phyloP scores from a whole-genome alignment of 2,888 invertebrate species.

The Diaprepes abbreviatus region DNA sequence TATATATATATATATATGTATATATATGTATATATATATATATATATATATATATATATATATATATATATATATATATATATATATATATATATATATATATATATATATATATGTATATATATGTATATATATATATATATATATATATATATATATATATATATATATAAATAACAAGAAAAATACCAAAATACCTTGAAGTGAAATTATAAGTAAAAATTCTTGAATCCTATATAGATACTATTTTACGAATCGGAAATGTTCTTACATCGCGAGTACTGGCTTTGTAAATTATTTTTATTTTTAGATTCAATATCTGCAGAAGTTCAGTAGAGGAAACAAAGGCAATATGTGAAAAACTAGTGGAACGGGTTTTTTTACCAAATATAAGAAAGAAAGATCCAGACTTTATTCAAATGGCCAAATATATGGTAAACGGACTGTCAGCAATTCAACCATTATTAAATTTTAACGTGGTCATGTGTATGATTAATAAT shows the following conservation, averaged over 20 bases:
- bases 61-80: no score
- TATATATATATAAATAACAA: no score
- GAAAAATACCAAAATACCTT: no score
- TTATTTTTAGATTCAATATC: conserved; percentile 76
- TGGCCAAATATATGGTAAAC: conserved; percentile 75
- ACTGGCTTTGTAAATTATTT: no score
- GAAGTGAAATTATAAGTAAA: no score
- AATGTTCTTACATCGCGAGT: no score
- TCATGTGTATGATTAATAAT: conserved; percentile 17
- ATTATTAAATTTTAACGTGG: conserved; percentile 34
- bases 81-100: no score
- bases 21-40: no score
- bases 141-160: not conserved
- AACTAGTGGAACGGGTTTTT: conserved; percentile 73
- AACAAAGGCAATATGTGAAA: conserved; percentile 74
- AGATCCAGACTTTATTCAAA: conserved; percentile 75
- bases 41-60: no score
- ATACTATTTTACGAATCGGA: no score
- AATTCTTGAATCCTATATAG: no score
- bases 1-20: not conserved
- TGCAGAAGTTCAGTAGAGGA: conserved; percentile 76
- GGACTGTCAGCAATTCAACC: conserved; percentile 68
- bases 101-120: no score
- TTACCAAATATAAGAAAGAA: conserved; percentile 74
- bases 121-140: not conserved